phyloP scores from a whole-genome alignment of 1,140 invertebrate genomes.

The Centruroides vittatus region DNA sequence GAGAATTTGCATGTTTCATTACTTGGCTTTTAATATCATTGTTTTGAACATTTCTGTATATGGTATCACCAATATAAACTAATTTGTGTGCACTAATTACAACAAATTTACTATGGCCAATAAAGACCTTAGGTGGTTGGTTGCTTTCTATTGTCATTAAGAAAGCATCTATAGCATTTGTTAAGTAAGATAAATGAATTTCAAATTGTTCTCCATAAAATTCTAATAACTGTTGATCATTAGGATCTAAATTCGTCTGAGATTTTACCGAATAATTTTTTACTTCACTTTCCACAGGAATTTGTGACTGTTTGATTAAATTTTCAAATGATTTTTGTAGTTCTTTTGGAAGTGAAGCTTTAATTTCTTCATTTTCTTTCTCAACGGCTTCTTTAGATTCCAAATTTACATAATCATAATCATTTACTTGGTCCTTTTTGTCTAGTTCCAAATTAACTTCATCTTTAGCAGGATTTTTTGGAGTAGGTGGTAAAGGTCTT shows the following conservation, averaged over 20 bases:
- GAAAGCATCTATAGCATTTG: slow-evolving; percentile 81
- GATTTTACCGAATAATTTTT: too few relatives aligned
- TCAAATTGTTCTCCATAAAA: slow-evolving; percentile 76
- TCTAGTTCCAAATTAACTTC: background rate
- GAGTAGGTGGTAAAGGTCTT: slow-evolving; percentile 27
- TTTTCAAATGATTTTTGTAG: too few relatives aligned
- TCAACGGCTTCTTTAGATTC: slow-evolving; percentile 58
- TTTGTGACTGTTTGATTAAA: background rate
- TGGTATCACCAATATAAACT: slow-evolving; percentile 83
- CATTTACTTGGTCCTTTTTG: slow-evolving; percentile 30
- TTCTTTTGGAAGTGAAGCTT: background rate
- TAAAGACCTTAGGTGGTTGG: slow-evolving; percentile 81
- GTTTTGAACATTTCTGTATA: slow-evolving; percentile 53
- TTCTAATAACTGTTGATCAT: slow-evolving; percentile 63
- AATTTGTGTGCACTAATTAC: slow-evolving; percentile 81
- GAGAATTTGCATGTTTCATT: slow-evolving; percentile 57
- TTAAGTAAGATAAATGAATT: slow-evolving; percentile 63
- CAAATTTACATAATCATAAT: slow-evolving; percentile 85
- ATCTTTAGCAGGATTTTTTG: slow-evolving; percentile 12
- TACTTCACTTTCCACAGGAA: background rate
- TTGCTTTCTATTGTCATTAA: slow-evolving; percentile 78
- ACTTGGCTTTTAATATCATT: slow-evolving; percentile 39
- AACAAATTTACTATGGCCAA: slow-evolving; percentile 86
- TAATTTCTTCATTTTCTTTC: slow-evolving; percentile 32
- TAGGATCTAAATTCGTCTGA: slow-evolving; percentile 25